Base-by-base conservation (phyloP, 23 tunicate species). In the Halocynthia aurantium region DNA sequence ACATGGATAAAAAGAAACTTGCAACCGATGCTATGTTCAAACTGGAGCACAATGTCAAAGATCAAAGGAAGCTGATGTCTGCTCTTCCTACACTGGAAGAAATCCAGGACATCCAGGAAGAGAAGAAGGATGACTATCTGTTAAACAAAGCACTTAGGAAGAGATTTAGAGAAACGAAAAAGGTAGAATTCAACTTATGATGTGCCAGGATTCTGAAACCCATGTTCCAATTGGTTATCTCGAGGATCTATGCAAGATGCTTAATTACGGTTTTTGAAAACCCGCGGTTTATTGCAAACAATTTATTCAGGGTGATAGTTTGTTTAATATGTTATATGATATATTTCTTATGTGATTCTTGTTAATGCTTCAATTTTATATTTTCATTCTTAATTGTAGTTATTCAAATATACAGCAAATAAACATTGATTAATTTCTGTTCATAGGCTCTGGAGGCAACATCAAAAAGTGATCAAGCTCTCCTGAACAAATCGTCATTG, bases 21-120 rank as follows among this genome's bases (percentile, higher is more conserved):
- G 76, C 63, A 58, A 90, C 83, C n/a, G 84, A 90, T 55, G 91
- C 96, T 5, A 90, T 90, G 96, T 90, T 66, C 69, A 90, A 90
- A 70, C 69, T 90, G 40, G 96, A 90, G 52, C 96, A 90, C 63
- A 79, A 51, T 40, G 86, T 76, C 7, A 84, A 90, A 53, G 96
- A 90, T 62, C 75, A 81, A 55, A 18, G 62, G 56, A 90, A 90
- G 71, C 67, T 90, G 52, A 66, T 77, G 13, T 62, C 64, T 9
- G 84, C 77, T 10, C 57, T 90, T 20, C 96, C 96, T 17, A 84
- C 89, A 4, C 80, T 90, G 49, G 71, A 62, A 52, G 96, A 90
- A 84, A 81, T 90, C 50, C 89, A 90, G 73, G 96, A 90, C 56
- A 51, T 81, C 7, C 89, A 84, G 55, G 89, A 90, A 10, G 84